Base-by-base conservation (phyloP, 2,113 vertebrate species). In the Campylorhamphus procurvoides region DNA sequence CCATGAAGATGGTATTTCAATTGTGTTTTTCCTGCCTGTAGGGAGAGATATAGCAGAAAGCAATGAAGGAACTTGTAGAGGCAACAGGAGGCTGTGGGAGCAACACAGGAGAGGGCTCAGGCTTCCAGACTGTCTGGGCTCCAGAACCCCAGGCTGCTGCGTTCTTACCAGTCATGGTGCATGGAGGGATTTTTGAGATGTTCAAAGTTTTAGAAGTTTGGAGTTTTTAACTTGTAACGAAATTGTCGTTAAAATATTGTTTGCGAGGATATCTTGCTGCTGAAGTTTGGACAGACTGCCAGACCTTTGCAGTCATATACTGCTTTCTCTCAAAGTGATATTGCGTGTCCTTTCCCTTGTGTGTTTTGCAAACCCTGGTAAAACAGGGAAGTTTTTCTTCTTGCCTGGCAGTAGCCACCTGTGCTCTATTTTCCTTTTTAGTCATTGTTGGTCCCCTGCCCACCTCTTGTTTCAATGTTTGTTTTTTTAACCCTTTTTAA, bases 361-460 rank as follows among this genome's bases (percentile, higher is more conserved):
- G 55, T 93, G 58, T 87, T 94, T 84, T 94, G 81, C 53, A 90
- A 3, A 25, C 47, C 39, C 19, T 83, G 78, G 42, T 90, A 64
- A 91, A 93, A 90, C 35, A 75, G 58, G 44, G 56, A 68, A 37
- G 60, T 69, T 94, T 89, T 96, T 67, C 39, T 88, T 85, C 68
- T 90, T 80, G 47, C 53, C n/a, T 78, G 56, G 64, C 52, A 52
- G 52, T 74, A 94, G 75, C 87, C 92, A 91, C 90, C 85, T 96
- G 88, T 82, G 64, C 39, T 69, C 37, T 96, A 0, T 93, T 96
- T 94, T 93, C 69, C 67, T 94, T 96, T 91, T 94, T 84, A 89
- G 80, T 95, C 90, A 81, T 90, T 92, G 69, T 82, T 94, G 56
- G 85, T 92, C 76, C 29, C 81, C 76, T 96, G 90, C 88, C 90